phyloP scores from a whole-genome alignment of 2,888 invertebrate genomes.

The Cephus runcator region DNA sequence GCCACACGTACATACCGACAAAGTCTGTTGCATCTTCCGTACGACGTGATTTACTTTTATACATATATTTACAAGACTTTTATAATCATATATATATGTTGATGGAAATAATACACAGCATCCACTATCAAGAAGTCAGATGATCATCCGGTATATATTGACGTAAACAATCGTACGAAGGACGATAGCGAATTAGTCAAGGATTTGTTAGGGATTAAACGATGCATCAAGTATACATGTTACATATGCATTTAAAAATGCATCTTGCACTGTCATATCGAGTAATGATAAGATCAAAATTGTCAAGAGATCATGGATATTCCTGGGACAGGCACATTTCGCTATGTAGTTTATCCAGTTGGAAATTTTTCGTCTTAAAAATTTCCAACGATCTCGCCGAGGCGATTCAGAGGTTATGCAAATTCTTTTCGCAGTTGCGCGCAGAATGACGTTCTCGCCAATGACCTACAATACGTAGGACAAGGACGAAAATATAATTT shows the following conservation, averaged over 20 bases:
- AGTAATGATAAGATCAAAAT: not conserved
- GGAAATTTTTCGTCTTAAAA: not conserved
- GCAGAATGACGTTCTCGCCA: not conserved
- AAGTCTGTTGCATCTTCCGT: not conserved
- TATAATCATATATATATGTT: not conserved
- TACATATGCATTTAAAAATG: not conserved
- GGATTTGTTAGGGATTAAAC: no score
- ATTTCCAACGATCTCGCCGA: not conserved
- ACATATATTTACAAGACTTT: not conserved
- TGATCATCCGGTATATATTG: no score
- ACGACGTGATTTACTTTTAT: not conserved
- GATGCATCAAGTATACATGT: not conserved
- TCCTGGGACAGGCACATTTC: not conserved
- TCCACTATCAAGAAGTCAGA: no score
- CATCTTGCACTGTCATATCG: not conserved
- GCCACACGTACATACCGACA: not conserved
- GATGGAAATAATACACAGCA: no score
- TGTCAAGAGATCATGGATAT: not conserved
- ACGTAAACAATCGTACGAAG: no score
- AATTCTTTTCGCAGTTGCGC: not conserved
- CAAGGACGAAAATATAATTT: not conserved
- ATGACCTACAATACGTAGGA: not conserved
- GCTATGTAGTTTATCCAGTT: not conserved
- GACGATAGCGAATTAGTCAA: no score
- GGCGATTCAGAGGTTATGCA: not conserved